A percentile compares a stretch with the other conserved stretches of the same genome.
These are phyloP conservation scores for Chrysogorgia sp. DNA, from an alignment of 92 coral and sea anemone species.

Conservation along the genomic window DNA sequence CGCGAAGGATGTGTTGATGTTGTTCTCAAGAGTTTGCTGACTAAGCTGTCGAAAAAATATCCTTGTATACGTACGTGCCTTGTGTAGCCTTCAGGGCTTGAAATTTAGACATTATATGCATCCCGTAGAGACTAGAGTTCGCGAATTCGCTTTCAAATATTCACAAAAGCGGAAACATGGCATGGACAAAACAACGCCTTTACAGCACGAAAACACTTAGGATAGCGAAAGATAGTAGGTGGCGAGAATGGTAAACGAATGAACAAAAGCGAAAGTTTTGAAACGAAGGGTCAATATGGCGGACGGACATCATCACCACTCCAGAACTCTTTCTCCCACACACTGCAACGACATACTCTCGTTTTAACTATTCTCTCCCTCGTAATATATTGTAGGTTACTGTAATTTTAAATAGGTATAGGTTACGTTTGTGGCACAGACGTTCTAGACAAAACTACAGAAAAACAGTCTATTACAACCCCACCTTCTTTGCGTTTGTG, in stretches of 20 bases:
- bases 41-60: too few relatives aligned
- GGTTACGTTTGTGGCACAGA: background rate
- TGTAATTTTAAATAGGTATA: background rate
- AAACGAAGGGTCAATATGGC: background rate
- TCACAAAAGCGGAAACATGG: too few relatives aligned
- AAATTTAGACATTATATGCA: too few relatives aligned
- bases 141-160: too few relatives aligned
- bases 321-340: background rate
- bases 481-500: constrained; percentile 50
- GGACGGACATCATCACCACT: constrained; percentile 5
- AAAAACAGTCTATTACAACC: constrained; percentile 36
- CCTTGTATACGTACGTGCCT: too few relatives aligned
- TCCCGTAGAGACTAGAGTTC: too few relatives aligned
- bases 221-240: too few relatives aligned
- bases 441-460: constrained; percentile 25
- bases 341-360: background rate
- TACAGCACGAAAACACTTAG: too few relatives aligned
- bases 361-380: too few relatives aligned
- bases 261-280: too few relatives aligned
- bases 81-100: too few relatives aligned
- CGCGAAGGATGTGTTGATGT: background rate
- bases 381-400: background rate
- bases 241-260: background rate
- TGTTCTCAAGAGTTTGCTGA: background rate
- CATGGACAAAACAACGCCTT: too few relatives aligned